These are phyloP conservation scores for Trachelipus rathkii DNA, from an alignment of 1,140 invertebrate genomes.

Conservation along the genomic window DNA sequence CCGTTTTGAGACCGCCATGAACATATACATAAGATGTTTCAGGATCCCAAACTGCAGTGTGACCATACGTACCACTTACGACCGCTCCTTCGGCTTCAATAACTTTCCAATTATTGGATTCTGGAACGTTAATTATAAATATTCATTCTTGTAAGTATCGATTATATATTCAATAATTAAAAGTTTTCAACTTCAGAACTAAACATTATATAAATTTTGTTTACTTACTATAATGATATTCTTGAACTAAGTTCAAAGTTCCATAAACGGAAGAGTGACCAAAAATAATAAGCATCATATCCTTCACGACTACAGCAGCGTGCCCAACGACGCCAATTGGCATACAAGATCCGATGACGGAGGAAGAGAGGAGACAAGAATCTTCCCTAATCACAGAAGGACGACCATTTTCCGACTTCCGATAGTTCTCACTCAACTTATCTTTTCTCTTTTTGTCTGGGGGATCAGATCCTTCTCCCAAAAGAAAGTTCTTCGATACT, in stretches of 20 bases:
- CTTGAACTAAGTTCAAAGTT: conserved; percentile 87
- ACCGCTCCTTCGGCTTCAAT: conserved; percentile 74
- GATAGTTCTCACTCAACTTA: background rate
- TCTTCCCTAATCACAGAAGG: too few species aligned
- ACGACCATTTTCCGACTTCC: background rate
- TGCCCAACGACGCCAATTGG: conserved; percentile 77
- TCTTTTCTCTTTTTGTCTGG: background rate
- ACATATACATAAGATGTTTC: conserved; percentile 77
- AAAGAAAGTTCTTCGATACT: background rate
- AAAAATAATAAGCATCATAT: conserved; percentile 88
- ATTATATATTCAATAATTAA: background rate
- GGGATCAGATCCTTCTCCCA: background rate
- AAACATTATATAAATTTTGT: background rate
- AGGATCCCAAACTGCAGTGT: conserved; percentile 76
- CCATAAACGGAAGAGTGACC: conserved; percentile 90
- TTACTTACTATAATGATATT: conserved; percentile 73
- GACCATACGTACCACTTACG: conserved; percentile 87
- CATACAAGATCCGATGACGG: conserved; percentile 51
- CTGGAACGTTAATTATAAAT: conserved; percentile 46
- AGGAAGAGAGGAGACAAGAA: background rate
- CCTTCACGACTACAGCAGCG: conserved; percentile 76
- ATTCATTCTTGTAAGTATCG: too few species aligned
- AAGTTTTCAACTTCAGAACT: background rate
- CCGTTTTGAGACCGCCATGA: conserved; percentile 83
- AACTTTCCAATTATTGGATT: conserved; percentile 72